These are phyloP conservation scores for Griposia aprilina DNA, from an alignment of 2,888 invertebrate genomes.

Conservation along the genomic window DNA sequence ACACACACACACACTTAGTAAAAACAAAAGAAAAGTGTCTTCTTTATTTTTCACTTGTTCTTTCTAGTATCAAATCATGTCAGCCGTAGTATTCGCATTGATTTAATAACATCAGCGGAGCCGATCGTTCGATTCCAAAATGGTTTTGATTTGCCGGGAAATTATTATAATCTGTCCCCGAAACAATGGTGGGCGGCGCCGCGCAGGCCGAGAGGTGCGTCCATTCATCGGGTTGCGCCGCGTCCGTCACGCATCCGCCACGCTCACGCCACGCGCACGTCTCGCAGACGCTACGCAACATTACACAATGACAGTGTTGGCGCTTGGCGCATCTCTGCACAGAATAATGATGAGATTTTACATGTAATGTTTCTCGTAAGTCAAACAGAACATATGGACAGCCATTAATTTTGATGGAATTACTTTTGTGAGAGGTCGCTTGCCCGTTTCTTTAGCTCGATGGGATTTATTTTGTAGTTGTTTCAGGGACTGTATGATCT, in stretches of 20 bases:
- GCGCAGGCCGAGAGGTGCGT: conserved; percentile 66
- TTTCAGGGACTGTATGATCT: conserved; percentile 30
- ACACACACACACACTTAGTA: not conserved
- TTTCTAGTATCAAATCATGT: conserved; percentile 70
- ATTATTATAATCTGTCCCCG: conserved; percentile 87
- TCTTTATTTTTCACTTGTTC: not conserved
- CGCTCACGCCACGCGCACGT: conserved; percentile 53
- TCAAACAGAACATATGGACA: conserved; percentile 74
- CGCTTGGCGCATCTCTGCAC: conserved; percentile 72
- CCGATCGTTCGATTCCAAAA: conserved; percentile 88
- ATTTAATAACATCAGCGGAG: conserved; percentile 85
- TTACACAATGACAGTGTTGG: conserved; percentile 77
- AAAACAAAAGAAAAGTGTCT: not conserved
- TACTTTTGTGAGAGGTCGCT: conserved; percentile 69
- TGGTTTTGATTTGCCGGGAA: conserved; percentile 88
- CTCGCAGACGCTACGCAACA: conserved; percentile 56
- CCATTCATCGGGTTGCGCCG: conserved; percentile 66
- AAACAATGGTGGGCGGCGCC: conserved; percentile 87
- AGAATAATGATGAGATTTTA: conserved; percentile 78
- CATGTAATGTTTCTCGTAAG: conserved; percentile 74
- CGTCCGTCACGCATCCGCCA: conserved; percentile 52
- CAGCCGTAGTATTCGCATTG: conserved; percentile 72
- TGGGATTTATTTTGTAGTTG: conserved; percentile 38
- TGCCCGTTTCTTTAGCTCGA: conserved; percentile 33
- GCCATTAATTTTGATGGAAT: conserved; percentile 77